Conservation (phyloP, 2,113 vertebrate genomes). For the Amphilophus citrinellus region DNA sequence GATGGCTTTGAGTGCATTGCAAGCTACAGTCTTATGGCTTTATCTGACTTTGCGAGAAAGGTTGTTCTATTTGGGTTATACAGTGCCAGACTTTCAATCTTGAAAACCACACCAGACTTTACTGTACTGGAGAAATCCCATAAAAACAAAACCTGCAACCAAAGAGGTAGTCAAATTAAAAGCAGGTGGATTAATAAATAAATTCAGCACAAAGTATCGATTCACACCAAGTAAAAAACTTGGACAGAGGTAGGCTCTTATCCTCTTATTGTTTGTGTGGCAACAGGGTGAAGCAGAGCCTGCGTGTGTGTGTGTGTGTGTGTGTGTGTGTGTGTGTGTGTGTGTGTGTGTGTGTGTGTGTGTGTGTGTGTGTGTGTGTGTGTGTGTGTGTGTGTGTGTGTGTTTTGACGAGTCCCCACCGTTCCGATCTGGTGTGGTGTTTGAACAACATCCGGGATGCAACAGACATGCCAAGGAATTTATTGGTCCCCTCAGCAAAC, state of each 20-base stretch:
- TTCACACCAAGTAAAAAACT: conserved; percentile 17
- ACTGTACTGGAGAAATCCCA: conserved; percentile 2
- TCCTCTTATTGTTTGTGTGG: conserved; percentile 10
- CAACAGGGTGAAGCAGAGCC: background rate
- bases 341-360: background rate
- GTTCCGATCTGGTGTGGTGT: background rate
- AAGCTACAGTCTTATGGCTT: background rate
- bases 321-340: background rate
- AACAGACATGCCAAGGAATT: conserved; percentile 12
- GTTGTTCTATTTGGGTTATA: background rate
- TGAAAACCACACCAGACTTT: background rate
- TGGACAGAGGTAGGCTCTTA: background rate
- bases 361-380: background rate
- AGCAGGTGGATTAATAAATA: conserved; percentile 35
- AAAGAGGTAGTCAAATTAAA: conserved; percentile 31
- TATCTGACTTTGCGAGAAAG: conserved; percentile 2
- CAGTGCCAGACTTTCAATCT: background rate
- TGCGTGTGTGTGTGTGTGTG: background rate
- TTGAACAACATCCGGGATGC: conserved; percentile 10
- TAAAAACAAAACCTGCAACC: conserved; percentile 38
- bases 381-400: background rate
- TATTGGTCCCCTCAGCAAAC: conserved; percentile 24
- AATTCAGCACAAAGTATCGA: conserved; percentile 24
- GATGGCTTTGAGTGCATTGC: background rate
- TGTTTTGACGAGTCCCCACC: background rate